A percentile compares a stretch with the other conserved stretches of the same genome.
Evolutionary conservation across 2,888 invertebrate species (phyloP).

Genomic region (Arctia plantaginis): DNA sequence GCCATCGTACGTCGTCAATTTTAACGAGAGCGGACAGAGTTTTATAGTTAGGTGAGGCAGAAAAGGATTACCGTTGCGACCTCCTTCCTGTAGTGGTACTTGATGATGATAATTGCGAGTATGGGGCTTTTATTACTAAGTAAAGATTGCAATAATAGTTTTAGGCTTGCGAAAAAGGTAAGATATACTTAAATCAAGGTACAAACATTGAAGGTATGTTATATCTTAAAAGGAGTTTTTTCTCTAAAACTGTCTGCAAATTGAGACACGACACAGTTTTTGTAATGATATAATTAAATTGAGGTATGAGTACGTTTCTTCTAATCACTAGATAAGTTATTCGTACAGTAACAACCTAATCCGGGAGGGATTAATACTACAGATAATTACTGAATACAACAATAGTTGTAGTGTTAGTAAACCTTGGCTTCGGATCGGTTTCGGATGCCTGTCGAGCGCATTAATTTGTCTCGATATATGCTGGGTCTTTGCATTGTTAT

Average conservation of each 20-base stretch:
- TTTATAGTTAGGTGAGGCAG: conserved; percentile 11
- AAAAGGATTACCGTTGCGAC: not conserved
- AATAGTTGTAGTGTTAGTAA: not conserved
- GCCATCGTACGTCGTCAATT: conserved; percentile 43
- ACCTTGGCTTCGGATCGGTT: not conserved
- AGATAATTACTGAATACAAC: not conserved
- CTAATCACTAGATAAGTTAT: not conserved
- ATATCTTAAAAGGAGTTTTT: too few species aligned
- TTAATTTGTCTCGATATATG: not conserved
- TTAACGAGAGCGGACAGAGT: conserved; percentile 46
- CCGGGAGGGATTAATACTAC: too few species aligned
- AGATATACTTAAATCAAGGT: not conserved
- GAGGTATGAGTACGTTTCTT: not conserved
- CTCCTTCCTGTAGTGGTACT: conserved; percentile 8
- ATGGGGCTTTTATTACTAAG: not conserved
- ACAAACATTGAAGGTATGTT: not conserved
- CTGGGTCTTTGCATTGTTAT: not conserved
- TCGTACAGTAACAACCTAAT: not conserved
- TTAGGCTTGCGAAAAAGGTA: not conserved
- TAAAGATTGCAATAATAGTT: not conserved
- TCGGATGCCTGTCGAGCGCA: not conserved
- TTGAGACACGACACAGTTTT: not conserved
- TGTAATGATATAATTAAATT: not conserved
- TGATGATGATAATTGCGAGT: conserved; percentile 16
- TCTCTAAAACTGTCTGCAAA: too few species aligned